Conservation (phyloP, 2,888 invertebrate genomes). For the Polylopha cassiicola region DNA sequence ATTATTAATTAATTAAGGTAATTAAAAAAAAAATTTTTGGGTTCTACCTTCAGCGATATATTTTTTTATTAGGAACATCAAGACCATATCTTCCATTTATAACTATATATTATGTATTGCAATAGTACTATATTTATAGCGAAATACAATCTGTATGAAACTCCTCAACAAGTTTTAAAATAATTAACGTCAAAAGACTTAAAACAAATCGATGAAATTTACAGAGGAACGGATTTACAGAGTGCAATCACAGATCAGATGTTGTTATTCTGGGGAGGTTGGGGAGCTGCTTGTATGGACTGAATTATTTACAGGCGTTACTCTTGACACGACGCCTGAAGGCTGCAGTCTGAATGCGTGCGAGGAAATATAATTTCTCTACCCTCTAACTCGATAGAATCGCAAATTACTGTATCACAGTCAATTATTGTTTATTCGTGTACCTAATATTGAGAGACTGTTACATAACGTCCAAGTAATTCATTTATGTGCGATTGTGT, state of each 20-base stretch:
- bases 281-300: constrained; percentile 55
- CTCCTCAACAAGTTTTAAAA: neutral
- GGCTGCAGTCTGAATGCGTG: constrained; percentile 29
- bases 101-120: no score
- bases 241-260: constrained; percentile 69
- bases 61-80: no score
- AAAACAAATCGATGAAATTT: constrained; percentile 45
- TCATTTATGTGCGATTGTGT: no score
- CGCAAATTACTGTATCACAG: constrained; percentile 22
- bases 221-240: constrained; percentile 64
- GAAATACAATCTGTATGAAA: no score
- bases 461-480: no score
- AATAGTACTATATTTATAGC: no score
- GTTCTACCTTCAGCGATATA: no score
- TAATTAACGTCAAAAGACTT: constrained; percentile 11
- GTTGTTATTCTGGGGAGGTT: constrained; percentile 67
- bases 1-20: no score
- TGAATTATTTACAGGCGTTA: constrained; percentile 71
- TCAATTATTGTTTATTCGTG: constrained; percentile 7
- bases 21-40: no score
- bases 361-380: constrained; percentile 41
- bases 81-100: no score
- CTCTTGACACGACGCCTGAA: constrained; percentile 34
- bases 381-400: constrained; percentile 29
- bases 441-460: no score